Percentiles rank a stretch among this genome's conserved stretches.
Evolutionary conservation across 2,113 vertebrate genomes (phyloP).

Genomic region (Herpetotheres cachinnans): DNA sequence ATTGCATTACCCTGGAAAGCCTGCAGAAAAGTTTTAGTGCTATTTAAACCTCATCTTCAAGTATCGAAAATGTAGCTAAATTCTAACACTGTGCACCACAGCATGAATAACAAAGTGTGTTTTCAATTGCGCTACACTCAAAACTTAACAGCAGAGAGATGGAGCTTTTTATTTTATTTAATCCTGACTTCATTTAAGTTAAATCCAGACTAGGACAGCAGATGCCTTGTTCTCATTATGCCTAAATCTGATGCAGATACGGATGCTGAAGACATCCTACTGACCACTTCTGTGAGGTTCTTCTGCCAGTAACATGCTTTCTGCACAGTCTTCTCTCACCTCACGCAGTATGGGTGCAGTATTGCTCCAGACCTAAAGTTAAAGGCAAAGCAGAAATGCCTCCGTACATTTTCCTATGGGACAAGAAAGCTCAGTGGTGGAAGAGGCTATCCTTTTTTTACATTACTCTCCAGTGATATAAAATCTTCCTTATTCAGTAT

Average conservation of each 20-base stretch:
- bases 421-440: background rate
- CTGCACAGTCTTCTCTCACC: background rate
- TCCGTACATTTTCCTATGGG: background rate
- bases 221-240: background rate
- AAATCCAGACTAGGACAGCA: background rate
- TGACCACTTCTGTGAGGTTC: background rate
- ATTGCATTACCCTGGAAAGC: background rate
- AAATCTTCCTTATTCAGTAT: background rate
- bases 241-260: background rate
- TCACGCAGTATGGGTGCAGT: background rate
- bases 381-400: background rate
- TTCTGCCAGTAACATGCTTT: background rate
- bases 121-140: background rate
- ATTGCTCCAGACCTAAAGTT: background rate
- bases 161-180: background rate
- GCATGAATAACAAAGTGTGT: background rate
- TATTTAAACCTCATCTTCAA: background rate
- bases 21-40: background rate
- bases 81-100: background rate
- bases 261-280: background rate
- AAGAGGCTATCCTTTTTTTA: background rate
- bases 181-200: background rate
- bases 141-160: background rate
- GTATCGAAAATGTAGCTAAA: background rate
- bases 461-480: background rate